phyloP scores from a whole-genome alignment of 2,888 invertebrate genomes.

The Aphidius colemani region DNA sequence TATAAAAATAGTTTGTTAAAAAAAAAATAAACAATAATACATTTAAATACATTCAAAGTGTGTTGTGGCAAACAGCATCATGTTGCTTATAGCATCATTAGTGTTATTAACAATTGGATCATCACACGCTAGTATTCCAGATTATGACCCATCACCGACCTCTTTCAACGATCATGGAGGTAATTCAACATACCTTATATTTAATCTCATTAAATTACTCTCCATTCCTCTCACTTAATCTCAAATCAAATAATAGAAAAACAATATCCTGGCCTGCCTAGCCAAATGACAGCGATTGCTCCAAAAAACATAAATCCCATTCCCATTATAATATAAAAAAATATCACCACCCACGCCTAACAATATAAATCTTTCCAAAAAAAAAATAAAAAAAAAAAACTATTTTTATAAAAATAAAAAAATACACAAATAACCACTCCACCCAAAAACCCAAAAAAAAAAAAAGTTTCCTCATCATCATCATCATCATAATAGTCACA shows the following conservation, averaged over 20 bases:
- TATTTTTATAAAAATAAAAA: neutral
- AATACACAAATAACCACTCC: no score
- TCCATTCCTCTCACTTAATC: neutral
- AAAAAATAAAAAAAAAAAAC: neutral
- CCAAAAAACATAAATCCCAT: no score
- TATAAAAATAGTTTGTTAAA: no score
- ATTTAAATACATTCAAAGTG: no score
- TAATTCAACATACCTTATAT: conserved; percentile 36
- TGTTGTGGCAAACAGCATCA: conserved; percentile 32
- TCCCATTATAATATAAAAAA: no score
- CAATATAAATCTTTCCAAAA: neutral
- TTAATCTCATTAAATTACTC: conserved; percentile 26
- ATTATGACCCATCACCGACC: conserved; percentile 49
- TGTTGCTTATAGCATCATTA: conserved; percentile 47
- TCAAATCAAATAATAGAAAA: neutral
- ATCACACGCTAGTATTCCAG: conserved; percentile 48
- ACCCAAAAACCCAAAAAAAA: no score
- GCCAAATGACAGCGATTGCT: no score
- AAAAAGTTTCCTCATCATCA: no score
- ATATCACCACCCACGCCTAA: no score
- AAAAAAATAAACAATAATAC: no score
- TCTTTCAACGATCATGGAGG: conserved; percentile 58
- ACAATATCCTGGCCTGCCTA: no score
- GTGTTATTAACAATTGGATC: conserved; percentile 51
- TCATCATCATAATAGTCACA: no score